These are phyloP conservation scores for Parnassius smintheus DNA, from an alignment of 2,888 invertebrate genomes.

Conservation along the genomic window DNA sequence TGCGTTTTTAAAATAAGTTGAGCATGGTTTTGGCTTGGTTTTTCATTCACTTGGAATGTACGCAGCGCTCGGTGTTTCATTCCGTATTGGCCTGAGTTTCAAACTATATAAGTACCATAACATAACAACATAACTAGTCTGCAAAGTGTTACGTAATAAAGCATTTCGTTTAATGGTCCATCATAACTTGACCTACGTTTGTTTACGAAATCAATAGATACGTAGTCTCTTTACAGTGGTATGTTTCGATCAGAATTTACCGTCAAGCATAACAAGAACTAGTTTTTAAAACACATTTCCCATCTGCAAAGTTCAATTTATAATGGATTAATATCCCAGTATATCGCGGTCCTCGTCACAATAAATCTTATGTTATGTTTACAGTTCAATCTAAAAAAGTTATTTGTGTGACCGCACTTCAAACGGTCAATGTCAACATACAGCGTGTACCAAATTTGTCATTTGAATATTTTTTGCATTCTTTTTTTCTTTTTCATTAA, in stretches of 20 bases:
- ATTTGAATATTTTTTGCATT: conserved; percentile 47
- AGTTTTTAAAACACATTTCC: not conserved
- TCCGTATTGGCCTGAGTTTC: too few relatives aligned
- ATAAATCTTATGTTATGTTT: conserved; percentile 14
- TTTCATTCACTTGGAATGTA: too few relatives aligned
- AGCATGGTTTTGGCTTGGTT: too few relatives aligned
- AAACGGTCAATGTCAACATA: conserved; percentile 48
- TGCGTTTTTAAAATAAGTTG: too few relatives aligned
- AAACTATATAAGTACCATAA: too few relatives aligned
- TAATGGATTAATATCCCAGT: conserved; percentile 5
- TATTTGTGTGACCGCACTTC: conserved; percentile 33
- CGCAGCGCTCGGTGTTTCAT: too few relatives aligned
- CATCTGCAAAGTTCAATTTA: conserved; percentile 5
- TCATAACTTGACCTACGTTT: conserved; percentile 20
- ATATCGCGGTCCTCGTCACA: conserved; percentile 19
- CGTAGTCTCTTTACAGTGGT: conserved; percentile 17
- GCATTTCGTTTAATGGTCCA: conserved; percentile 22
- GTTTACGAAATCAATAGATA: conserved; percentile 16
- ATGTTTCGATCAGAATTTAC: not conserved
- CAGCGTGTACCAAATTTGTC: conserved; percentile 46
- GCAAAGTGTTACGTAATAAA: conserved; percentile 20
- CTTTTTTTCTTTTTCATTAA: conserved; percentile 38
- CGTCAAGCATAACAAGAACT: conserved; percentile 17
- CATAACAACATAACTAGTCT: conserved; percentile 7
- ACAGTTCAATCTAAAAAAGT: conserved; percentile 21